These are phyloP conservation scores for Sebastes goodei DNA, from an alignment of 2,797 vertebrate genomes.

Conservation along the genomic window DNA sequence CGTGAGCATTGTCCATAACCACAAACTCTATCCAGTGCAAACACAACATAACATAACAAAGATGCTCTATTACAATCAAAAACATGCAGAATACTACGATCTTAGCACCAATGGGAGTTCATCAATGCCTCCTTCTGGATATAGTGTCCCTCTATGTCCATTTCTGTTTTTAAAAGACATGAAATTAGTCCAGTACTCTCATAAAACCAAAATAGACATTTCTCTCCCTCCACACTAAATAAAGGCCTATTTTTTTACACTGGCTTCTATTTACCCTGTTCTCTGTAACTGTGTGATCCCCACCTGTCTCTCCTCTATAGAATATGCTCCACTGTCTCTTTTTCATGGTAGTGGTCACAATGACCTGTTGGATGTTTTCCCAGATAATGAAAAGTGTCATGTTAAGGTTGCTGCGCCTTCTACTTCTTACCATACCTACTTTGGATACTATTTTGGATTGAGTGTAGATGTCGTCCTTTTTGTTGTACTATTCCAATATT, in stretches of 20 bases:
- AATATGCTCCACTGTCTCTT: neutral
- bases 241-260: neutral
- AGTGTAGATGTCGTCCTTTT: neutral
- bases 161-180: neutral
- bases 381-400: neutral
- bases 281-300: neutral
- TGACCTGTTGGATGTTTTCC: neutral
- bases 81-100: no score
- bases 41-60: no score
- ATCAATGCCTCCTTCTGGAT: neutral
- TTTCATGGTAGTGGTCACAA: neutral
- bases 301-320: neutral
- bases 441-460: neutral
- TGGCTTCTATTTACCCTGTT: neutral
- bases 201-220: neutral
- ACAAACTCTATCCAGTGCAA: conserved; percentile 93
- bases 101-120: no score
- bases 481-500: no score
- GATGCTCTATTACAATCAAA: no score
- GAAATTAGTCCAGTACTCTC: neutral
- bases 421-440: neutral
- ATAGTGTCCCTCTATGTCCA: neutral
- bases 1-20: conserved; percentile 92
- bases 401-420: neutral
- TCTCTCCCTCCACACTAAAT: neutral